Evolutionary conservation across 2,888 invertebrate genomes (phyloP).

Genomic region (Tupiocoris notatus): DNA sequence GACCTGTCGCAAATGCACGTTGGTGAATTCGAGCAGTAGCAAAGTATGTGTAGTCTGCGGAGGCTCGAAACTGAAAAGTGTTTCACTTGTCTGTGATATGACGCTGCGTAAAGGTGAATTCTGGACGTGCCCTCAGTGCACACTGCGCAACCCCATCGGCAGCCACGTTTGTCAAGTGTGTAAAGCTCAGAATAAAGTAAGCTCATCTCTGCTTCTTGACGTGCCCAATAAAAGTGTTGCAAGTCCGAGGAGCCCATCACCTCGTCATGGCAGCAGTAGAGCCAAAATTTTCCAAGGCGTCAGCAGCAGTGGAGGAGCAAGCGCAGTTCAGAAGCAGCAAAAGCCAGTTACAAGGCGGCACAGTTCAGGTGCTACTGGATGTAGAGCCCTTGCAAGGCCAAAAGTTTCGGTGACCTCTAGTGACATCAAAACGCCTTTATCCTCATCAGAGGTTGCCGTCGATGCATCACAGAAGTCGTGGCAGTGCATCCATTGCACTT

Average conservation of each 20-base stretch:
- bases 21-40: slow-evolving; percentile 71
- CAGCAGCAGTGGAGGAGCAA: slow-evolving; percentile 5
- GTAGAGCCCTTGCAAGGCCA: slow-evolving; percentile 33
- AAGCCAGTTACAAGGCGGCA: slow-evolving; percentile 42
- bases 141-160: slow-evolving; percentile 73
- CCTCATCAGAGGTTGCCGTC: slow-evolving; percentile 2
- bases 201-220: slow-evolving; percentile 50
- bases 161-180: slow-evolving; percentile 71
- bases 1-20: slow-evolving; percentile 85
- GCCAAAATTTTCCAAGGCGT: slow-evolving; percentile 38
- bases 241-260: slow-evolving; percentile 59
- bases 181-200: slow-evolving; percentile 59
- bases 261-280: slow-evolving; percentile 53
- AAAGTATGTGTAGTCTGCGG: slow-evolving; percentile 83
- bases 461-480: slow-evolving; percentile 54
- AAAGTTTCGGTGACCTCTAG: slow-evolving; percentile 28
- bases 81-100: slow-evolving; percentile 64
- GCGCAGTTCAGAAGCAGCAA: slow-evolving; percentile 48
- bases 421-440: background rate
- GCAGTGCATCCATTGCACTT: slow-evolving; percentile 80
- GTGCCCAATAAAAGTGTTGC: slow-evolving; percentile 53
- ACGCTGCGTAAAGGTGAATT: slow-evolving; percentile 70
- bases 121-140: slow-evolving; percentile 79
- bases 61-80: slow-evolving; percentile 73
- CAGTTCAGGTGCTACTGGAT: slow-evolving; percentile 35